Conservation (phyloP, 2,797 vertebrate genomes). For the Arctocebus calabarensis region DNA sequence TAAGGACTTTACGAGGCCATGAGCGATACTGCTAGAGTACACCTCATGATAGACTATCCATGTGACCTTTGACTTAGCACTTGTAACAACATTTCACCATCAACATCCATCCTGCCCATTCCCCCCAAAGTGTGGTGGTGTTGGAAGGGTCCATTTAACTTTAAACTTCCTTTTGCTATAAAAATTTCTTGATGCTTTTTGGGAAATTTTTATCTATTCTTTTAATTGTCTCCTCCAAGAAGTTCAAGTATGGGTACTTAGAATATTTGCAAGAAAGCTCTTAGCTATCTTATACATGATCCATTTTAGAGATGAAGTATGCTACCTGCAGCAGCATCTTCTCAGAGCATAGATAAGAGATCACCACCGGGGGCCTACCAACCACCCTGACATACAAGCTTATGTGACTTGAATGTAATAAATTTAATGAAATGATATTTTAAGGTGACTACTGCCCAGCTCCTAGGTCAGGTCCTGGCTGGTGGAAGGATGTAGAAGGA, state of each 20-base stretch:
- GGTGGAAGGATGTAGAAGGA: neutral
- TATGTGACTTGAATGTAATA: neutral
- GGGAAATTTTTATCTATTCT: neutral
- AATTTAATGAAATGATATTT: constrained; percentile 7
- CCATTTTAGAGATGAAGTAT: neutral
- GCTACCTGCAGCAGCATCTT: neutral
- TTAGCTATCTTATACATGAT: neutral
- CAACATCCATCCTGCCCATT: neutral
- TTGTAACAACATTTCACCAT: neutral
- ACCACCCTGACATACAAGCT: neutral
- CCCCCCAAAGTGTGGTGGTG: neutral
- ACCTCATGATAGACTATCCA: neutral
- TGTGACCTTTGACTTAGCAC: neutral
- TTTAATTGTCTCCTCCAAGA: neutral
- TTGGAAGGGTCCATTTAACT: neutral
- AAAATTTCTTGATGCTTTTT: constrained; percentile 14
- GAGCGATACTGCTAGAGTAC: neutral
- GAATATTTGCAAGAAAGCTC: constrained; percentile 21
- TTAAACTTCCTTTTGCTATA: neutral
- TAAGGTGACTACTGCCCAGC: neutral
- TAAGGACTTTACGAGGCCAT: neutral
- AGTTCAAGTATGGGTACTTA: neutral
- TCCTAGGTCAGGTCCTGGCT: neutral
- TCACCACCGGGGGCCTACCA: neutral
- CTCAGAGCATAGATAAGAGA: neutral